Conservation (phyloP, 2,888 invertebrate genomes). For the Vanessa cardui region DNA sequence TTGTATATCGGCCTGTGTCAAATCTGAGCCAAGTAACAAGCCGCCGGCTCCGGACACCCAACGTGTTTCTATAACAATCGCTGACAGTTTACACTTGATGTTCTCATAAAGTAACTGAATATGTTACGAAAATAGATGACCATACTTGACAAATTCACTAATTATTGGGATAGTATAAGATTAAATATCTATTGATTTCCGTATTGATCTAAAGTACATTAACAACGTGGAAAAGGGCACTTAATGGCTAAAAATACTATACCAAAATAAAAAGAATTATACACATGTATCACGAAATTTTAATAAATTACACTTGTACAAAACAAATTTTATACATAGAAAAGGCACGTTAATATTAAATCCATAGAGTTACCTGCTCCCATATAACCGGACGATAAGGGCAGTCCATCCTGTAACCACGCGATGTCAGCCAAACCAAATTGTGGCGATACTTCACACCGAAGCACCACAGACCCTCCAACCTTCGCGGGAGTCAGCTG, state of each 20-base stretch:
- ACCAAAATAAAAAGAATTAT: too few species aligned
- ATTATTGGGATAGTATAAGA: too few species aligned
- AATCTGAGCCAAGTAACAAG: slow-evolving; percentile 65
- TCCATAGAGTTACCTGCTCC: slow-evolving; percentile 58
- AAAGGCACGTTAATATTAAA: not conserved
- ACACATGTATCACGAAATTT: too few species aligned
- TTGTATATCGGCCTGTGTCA: slow-evolving; percentile 73
- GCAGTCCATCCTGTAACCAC: slow-evolving; percentile 75
- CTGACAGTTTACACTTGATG: slow-evolving; percentile 16
- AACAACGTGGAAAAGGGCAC: too few species aligned
- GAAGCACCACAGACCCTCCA: slow-evolving; percentile 65
- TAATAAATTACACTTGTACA: too few species aligned
- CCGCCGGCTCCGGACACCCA: slow-evolving; percentile 74
- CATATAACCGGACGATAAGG: slow-evolving; percentile 65
- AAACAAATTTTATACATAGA: too few species aligned
- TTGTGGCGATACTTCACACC: slow-evolving; percentile 73
- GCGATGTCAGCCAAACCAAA: slow-evolving; percentile 66
- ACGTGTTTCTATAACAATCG: slow-evolving; percentile 59
- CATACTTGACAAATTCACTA: too few species aligned
- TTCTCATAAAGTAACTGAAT: not conserved
- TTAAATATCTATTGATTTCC: too few species aligned
- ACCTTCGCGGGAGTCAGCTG: slow-evolving; percentile 72
- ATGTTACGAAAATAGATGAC: too few species aligned
- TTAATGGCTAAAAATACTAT: too few species aligned
- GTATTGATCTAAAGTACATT: too few species aligned